Evolutionary conservation across 2,888 invertebrate species (phyloP).

Genomic region (Eucriotettix oculatus): DNA sequence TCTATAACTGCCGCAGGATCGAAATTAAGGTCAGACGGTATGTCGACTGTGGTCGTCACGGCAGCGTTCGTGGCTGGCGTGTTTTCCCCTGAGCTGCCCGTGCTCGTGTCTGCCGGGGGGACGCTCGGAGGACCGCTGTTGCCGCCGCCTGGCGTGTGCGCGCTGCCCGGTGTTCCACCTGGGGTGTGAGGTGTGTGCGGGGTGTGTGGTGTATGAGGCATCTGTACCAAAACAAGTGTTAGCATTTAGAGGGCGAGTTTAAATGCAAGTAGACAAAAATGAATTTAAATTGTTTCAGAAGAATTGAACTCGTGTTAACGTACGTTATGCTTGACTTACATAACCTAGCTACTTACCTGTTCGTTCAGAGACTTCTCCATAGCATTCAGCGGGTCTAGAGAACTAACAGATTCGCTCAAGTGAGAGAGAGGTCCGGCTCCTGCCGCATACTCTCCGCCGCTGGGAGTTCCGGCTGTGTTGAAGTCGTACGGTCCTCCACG

Average conservation of each 20-base stretch:
- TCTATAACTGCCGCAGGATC: conserved; percentile 88
- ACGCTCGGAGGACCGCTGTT: conserved; percentile 58
- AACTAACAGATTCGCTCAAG: conserved; percentile 70
- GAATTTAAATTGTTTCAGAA: too few relatives aligned
- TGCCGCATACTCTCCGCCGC: conserved; percentile 43
- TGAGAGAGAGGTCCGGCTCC: conserved; percentile 63
- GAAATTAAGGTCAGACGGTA: conserved; percentile 79
- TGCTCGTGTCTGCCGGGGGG: conserved; percentile 39
- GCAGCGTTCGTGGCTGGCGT: conserved; percentile 19
- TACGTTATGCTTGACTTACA: not conserved
- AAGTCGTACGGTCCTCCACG: conserved; percentile 19
- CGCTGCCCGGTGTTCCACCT: conserved; percentile 42
- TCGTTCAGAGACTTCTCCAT: conserved; percentile 87
- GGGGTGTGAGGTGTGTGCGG: conserved; percentile 60
- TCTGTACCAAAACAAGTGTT: conserved; percentile 27
- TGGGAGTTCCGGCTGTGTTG: conserved; percentile 15
- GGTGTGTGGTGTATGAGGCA: conserved; percentile 66
- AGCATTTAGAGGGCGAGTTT: too few relatives aligned
- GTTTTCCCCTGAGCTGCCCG: conserved; percentile 22
- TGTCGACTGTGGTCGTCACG: conserved; percentile 45
- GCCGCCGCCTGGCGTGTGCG: conserved; percentile 50
- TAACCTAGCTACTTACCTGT: conserved; percentile 40
- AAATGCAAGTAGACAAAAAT: too few relatives aligned
- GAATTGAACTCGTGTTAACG: too few relatives aligned
- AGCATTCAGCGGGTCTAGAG: conserved; percentile 79